These are phyloP conservation scores for Lomographa bimaculata DNA, from an alignment of 2,888 invertebrate genomes.

Conservation along the genomic window DNA sequence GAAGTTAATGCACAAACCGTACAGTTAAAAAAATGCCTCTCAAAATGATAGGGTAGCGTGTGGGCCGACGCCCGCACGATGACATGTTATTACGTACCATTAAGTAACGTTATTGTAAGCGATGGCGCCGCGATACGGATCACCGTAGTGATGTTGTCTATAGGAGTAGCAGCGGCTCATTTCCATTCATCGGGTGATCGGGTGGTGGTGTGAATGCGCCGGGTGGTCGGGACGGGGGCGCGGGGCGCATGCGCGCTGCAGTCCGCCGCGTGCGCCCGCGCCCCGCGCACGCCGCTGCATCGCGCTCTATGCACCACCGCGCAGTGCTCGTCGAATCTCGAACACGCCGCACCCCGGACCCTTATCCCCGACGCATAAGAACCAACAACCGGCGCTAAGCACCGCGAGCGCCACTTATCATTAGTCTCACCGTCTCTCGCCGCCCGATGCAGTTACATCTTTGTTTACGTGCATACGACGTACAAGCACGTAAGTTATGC, in stretches of 20 bases:
- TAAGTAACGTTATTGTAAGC: constrained; percentile 30
- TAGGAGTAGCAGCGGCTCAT: constrained; percentile 56
- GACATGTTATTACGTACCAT: constrained; percentile 31
- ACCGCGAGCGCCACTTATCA: constrained; percentile 37
- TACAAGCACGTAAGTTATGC: constrained; percentile 75
- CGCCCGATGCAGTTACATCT: constrained; percentile 52
- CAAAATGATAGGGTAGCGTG: constrained; percentile 5
- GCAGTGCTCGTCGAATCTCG: constrained; percentile 20
- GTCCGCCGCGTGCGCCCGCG: constrained; percentile 53
- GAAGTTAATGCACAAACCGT: too few relatives aligned
- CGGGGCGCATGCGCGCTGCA: constrained; percentile 53
- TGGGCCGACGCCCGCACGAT: constrained; percentile 17
- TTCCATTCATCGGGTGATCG: constrained; percentile 73
- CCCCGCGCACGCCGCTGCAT: constrained; percentile 63
- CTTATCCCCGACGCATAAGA: constrained; percentile 21
- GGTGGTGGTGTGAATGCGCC: constrained; percentile 70
- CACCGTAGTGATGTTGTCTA: too few relatives aligned
- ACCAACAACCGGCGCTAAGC: constrained; percentile 25
- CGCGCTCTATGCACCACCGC: constrained; percentile 43
- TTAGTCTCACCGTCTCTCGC: constrained; percentile 40
- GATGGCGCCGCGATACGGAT: constrained; percentile 37
- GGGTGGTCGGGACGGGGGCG: constrained; percentile 41
- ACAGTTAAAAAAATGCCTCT: too few relatives aligned
- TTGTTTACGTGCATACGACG: constrained; percentile 60
- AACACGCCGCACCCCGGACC: constrained; percentile 17